Base-by-base conservation (phyloP, 2,888 invertebrate species). In the Julus scandinavius region DNA sequence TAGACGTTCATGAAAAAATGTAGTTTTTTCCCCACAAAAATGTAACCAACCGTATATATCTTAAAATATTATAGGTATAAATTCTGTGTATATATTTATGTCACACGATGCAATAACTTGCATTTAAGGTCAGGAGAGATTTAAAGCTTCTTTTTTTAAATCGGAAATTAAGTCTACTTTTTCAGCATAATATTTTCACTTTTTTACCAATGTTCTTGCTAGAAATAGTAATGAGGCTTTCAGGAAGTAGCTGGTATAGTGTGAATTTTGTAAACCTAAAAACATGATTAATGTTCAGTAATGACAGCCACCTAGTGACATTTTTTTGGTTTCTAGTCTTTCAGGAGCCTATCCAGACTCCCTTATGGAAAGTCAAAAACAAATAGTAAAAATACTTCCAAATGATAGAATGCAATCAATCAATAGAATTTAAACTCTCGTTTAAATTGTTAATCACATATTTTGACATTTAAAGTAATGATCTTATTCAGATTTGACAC, bases 281-380 rank as follows among this genome's bases (percentile, higher is more conserved):
- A 80, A 45, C 45, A 45, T 72, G 80, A 80, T 80, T 80, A 40
- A 80, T 80, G 80, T 80, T 80, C 38, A 80, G 80, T 40, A 80
- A 80, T 29, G 29, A 38, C 29, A 40, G 7, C 7, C 9, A 38
- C 38, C 63, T 72, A 2, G 38, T 80, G 80, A 80, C 80, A 80
- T 80, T 80, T 80, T 29, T 38, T 38, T 38, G 38, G 80, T 80
- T 20, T 9, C 11, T 29, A 72, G 11, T 29, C 20, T 72, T 72
- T 20, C 11, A 20, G 20, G 20, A n/a, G n/a, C 63, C 9, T 20
- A 72, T 20, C 29, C 29, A 29, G 72, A 20, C 29, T 29, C 5
- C 72, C 7, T 29, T 5, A 72, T 7, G 6, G 5, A 7, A 72
- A 29, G 20, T 29, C 29, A 72, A 9, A 72, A 72, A 72, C 11